Evolutionary conservation across 2,888 invertebrate species (phyloP), one percentile per base, ranked within the genome.

Genomic region (Druceiella hillmani): DNA sequence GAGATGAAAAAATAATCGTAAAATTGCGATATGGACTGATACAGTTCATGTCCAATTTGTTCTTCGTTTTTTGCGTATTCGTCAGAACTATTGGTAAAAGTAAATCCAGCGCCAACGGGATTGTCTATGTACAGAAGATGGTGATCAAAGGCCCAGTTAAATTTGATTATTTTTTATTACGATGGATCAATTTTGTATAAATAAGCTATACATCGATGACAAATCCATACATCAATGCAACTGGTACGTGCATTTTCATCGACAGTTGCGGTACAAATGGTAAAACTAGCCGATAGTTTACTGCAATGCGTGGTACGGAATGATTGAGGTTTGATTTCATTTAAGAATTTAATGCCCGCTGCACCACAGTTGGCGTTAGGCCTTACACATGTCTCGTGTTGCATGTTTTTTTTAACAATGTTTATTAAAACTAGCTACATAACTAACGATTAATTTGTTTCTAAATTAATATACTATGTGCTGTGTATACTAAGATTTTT

Each of bases 61-160:
- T 75, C 78, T 61, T 93, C 83, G 58, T 87, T 83, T 3, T 66
- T 77, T 6, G 86, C 85, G 61, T 86, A 93, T 0, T 93, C 92
- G 37, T 62, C 74, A 12, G 82, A 79, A 37, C 76, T 62, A 3
- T 81, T 76, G 0, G 93, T 91, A 54, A 91, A 93, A 62, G 93
- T 93, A 57, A 84, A 95, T 0, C 94, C 94, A 2, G 91, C 86
- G 2, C 92, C 91, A 1, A 89, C 94, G 0, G 94, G 94, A 61
- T 91, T 94, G 59, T 95, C 94, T 38, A 95, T 85, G 58, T 88
- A 95, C 36, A 95, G 75, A 26, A 94, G 62, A 50, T 84, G 81
- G 58, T 88, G 87, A 6, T 78, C 79, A 25, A 76, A 63, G 37
- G 80, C 83, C 94, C 94, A 95, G 5, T 84, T 78, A 50, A 33